phyloP scores from a whole-genome alignment of 2,113 vertebrate species.

The Turnix velox region DNA sequence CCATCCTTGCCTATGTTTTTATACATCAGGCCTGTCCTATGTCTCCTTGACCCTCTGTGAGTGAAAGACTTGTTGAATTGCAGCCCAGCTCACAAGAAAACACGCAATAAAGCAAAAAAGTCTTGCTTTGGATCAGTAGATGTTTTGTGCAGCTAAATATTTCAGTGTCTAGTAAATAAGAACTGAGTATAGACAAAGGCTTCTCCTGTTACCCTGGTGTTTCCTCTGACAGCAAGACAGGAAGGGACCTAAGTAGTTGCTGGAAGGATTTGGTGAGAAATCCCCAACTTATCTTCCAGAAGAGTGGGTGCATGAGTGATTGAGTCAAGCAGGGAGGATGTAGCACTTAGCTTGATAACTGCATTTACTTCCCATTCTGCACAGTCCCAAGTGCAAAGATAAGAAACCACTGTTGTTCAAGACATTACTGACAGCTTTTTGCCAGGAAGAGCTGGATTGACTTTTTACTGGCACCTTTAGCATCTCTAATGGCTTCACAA shows the following conservation, averaged over 20 bases:
- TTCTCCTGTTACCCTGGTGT: background rate
- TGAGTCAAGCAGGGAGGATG: background rate
- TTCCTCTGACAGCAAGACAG: rapidly evolving
- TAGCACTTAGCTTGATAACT: background rate
- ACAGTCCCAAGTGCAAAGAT: background rate
- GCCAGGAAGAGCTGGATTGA: conserved; percentile 10
- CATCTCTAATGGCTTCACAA: conserved; percentile 34
- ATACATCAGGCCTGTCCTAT: background rate
- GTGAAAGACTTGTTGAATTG: background rate
- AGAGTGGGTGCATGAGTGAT: background rate
- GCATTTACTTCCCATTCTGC: background rate
- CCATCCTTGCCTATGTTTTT: background rate
- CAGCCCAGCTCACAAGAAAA: background rate
- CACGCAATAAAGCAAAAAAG: background rate
- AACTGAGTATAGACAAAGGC: background rate
- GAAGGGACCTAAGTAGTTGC: background rate
- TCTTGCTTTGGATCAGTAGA: background rate
- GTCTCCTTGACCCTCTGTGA: background rate
- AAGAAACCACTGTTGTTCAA: background rate
- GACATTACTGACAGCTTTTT: background rate
- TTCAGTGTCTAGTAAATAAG: background rate
- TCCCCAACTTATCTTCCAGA: background rate
- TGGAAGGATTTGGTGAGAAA: background rate
- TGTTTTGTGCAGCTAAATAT: background rate
- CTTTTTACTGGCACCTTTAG: conserved; percentile 49